Base-by-base conservation (phyloP, 2,888 invertebrate species). In the Melinaea menophilus region DNA sequence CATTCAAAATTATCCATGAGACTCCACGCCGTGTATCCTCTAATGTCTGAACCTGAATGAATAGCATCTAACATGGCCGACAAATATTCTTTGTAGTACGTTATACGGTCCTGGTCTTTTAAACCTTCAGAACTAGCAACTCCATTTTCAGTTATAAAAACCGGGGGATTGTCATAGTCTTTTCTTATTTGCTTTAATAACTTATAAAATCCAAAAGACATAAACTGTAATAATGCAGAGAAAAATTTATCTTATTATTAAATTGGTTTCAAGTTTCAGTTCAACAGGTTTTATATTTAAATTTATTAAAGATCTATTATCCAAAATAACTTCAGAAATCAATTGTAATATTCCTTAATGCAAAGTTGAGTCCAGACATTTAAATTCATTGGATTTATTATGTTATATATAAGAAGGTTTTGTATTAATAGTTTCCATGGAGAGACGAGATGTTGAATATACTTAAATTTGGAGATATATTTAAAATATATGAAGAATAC, bases 61-160 rank as follows among this genome's bases (percentile, higher is more conserved):
- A 78, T 74, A 3, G 80, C 81, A 45, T 78, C 73, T 37, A 79
- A 55, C 62, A 81, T 60, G 51, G 82, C 81, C 22, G 75, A 65
- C n/a, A 90, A 68, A 64, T 88, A 84, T 3, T 69, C 66, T 67
- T 79, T 73, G 5, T 79, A 66, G 72, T 81, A 85, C 3, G 73
- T 59, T 35, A 85, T 72, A 55, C 88, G 72, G 22, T 78, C 79
- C 0, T 70, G 65, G 72, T 92, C 91, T 5, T 80, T 69, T 13
- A 86, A 67, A 4, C 81, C 81, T 4, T 62, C 69, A 13, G 31
- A 41, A 1, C 71, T 72, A 0, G 76, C 67, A 55, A 71, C 74
- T 0, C 93, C 93, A 69, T 92, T 93, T 76, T 94, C 93, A 3
- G 92, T 91, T 3, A 93, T 79, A 58, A 86, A 85, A 54, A 93